Evolutionary conservation across 2,113 vertebrate genomes (phyloP), one percentile per base, ranked within the genome.

Genomic region (Plecotus auritus): DNA sequence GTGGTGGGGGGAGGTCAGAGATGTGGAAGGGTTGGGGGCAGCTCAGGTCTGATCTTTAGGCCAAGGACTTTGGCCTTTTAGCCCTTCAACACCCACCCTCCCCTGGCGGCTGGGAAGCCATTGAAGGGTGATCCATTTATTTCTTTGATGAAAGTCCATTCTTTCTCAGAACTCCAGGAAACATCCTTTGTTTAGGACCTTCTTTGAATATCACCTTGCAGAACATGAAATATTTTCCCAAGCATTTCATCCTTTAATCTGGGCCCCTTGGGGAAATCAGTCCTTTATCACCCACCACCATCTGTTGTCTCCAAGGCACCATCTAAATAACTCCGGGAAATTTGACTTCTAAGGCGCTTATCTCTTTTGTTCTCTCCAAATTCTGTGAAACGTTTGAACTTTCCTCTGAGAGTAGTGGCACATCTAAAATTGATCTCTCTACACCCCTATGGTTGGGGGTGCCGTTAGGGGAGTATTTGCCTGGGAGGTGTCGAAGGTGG

Each of bases 331-430:
- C 73, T 72, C 2, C 2, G 1, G n/a, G 73, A 83, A 80, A 51
- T 51, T 37, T 16, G 18, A 54, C 77, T 56, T 80, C 61, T 61
- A 64, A 88, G 85, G 64, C 7, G 30, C 87, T 93, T 72, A 35
- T 82, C 51, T 64, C 61, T 54, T n/a, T 85, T 37, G 81, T 93
- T 85, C 80, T 83, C 40, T 84, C 28, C 86, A 42, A 88, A 84
- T 86, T 66, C 73, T 17, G 59, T 72, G 70, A 87, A 32, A 23
- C 0, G 2, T 78, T 42, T 40, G 66, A 35, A 26, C 20, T 67
- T 66, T 80, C 82, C n/a, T 56, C 23, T 9, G 70, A 72, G 56
- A 47, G 47, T 42, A 35, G 23, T 1, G 26, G 45, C 7, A 2
- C 61, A 13, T n/a, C 49, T 40, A 22, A 67, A 88, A 23, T 17